phyloP scores from a whole-genome alignment of 2,888 invertebrate species.

The Leuctra nigra region DNA sequence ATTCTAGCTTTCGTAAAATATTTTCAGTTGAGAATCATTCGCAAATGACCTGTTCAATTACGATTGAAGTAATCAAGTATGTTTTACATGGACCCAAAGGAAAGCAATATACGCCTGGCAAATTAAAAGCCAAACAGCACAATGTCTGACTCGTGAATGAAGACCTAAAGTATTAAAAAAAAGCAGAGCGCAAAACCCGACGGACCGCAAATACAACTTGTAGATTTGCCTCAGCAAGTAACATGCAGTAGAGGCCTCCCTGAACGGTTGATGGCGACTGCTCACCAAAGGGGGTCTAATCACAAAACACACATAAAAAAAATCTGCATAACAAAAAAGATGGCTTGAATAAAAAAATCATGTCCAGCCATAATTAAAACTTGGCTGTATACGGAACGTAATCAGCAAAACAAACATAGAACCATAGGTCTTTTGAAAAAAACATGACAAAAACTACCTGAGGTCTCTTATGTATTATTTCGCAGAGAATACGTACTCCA shows the following conservation, averaged over 20 bases:
- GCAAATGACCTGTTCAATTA: too few species aligned
- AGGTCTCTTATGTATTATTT: slow-evolving; percentile 2
- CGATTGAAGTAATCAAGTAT: too few species aligned
- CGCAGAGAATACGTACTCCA: neutral
- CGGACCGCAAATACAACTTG: neutral
- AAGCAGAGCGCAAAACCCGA: neutral
- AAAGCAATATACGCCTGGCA: too few species aligned
- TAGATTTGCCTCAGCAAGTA: neutral
- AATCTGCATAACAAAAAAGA: slow-evolving; percentile 8
- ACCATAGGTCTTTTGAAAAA: neutral
- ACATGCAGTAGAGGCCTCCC: too few species aligned
- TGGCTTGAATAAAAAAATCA: slow-evolving; percentile 1
- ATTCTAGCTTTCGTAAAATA: too few species aligned
- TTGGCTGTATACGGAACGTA: neutral
- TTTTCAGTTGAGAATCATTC: too few species aligned
- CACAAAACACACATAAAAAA: neutral
- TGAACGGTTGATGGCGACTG: neutral
- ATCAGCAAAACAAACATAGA: slow-evolving; percentile 6
- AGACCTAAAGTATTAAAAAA: slow-evolving; percentile 8
- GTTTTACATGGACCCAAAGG: too few species aligned
- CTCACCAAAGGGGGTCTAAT: neutral
- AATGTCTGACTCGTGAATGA: slow-evolving; percentile 2
- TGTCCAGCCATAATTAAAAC: slow-evolving; percentile 8
- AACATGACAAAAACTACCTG: neutral
- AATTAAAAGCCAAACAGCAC: neutral